Evolutionary conservation across 2,797 vertebrate genomes (phyloP).

Genomic region (Sternotherus odoratus): DNA sequence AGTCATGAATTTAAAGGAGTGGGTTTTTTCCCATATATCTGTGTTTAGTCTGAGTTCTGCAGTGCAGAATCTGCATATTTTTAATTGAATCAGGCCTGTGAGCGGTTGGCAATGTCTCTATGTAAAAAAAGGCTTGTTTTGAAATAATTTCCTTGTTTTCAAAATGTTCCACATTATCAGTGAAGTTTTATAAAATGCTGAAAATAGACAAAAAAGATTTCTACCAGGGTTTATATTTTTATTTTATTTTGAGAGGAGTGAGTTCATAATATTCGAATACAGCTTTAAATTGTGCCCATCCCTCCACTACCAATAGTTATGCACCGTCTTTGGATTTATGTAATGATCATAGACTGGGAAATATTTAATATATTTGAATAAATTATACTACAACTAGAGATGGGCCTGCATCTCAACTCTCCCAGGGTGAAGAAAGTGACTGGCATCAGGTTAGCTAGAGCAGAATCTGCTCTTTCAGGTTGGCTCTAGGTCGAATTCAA

Average conservation of each 20-base stretch:
- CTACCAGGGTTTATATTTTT: not conserved
- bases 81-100: constrained; percentile 1
- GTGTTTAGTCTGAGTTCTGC: constrained; percentile 19
- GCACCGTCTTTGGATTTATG: not conserved
- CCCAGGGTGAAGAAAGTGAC: not conserved
- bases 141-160: not conserved
- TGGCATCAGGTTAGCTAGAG: not conserved
- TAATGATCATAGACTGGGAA: not conserved
- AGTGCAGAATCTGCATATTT: not conserved
- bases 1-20: constrained; percentile 47
- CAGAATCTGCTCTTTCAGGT: not conserved
- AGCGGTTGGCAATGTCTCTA: not conserved
- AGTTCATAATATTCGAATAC: not conserved
- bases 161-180: not conserved
- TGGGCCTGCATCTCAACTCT: not conserved
- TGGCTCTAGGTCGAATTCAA: not conserved
- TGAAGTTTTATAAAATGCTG: not conserved
- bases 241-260: not conserved
- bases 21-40: not conserved
- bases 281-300: not conserved
- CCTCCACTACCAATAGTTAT: not conserved
- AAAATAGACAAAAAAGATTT: not conserved
- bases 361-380: not conserved
- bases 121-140: not conserved
- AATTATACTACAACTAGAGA: not conserved